Base-by-base conservation (phyloP, 2,797 vertebrate genomes). In the Dromococcyx pavoninus region DNA sequence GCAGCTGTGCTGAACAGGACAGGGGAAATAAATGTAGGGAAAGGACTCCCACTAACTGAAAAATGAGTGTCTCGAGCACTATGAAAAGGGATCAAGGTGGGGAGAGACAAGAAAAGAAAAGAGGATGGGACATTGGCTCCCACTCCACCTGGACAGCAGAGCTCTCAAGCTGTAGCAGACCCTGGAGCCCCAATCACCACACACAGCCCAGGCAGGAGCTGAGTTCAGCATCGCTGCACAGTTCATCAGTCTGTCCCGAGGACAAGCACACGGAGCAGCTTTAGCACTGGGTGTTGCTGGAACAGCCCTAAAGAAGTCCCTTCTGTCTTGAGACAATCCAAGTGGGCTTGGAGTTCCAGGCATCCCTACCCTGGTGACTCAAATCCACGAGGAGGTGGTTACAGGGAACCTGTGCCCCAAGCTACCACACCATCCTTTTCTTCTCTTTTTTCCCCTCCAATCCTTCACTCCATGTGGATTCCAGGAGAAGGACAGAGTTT, bases 181-280 rank as follows among this genome's bases (percentile, higher is more conserved):
- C 4, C 65, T 30, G 0, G 5, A 9, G 35, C 23, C 39, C 64
- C 64, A 50, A 32, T 6, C n/a, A 56, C 77, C 6, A 17, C 27
- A 75, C 30, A 10, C 23, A 24, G n/a, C 39, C n/a, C 10, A 41
- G 39, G 39, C 54, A 76, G 54, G 28, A 72, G 44, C 64, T 67
- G 37, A 50, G 12, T 7, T 27, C 57, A 13, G 1, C 2, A 4
- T 0, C 39, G 39, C 6, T 13, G 22, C 73, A 50, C 2, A 0
- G 15, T 62, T 18, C 53, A 56, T 16, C 22, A 2, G 15, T 22
- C 5, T 6, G 8, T 60, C 56, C 53, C 11, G 7, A 53, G 27
- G 22, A 71, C 14, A 51, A 66, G 24, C 11, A 13, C 3, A 30
- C 25, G 25, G 14, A 11, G 32, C 53, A 35, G 17, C 62, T 85